Percentiles rank a stretch among this genome's conserved stretches.
phyloP scores from a whole-genome alignment of 2,113 vertebrate genomes.

The Pelecanus crispus region DNA sequence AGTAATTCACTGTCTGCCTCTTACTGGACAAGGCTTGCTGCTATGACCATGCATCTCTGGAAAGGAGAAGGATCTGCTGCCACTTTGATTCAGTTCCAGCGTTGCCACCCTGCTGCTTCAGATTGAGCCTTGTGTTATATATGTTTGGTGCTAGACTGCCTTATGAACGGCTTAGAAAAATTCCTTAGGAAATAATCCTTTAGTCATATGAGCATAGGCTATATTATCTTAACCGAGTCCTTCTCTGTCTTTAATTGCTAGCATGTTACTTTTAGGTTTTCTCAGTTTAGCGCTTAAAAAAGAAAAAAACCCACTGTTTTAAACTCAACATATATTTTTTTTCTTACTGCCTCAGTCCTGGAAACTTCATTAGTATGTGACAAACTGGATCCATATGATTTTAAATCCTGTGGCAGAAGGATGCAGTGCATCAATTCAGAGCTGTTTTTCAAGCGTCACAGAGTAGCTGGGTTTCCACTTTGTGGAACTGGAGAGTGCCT shows the following conservation, averaged over 20 bases:
- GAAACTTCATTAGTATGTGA: conserved; percentile 14
- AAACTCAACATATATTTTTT: neutral
- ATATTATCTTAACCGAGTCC: neutral
- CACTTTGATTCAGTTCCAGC: neutral
- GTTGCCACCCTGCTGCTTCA: neutral
- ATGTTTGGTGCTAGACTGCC: neutral
- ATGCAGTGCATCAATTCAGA: conserved; percentile 7
- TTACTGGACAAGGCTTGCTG: neutral
- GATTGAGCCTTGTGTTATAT: neutral
- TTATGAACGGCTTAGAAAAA: neutral
- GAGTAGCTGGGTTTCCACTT: conserved; percentile 47
- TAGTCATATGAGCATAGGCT: neutral
- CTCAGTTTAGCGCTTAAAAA: neutral
- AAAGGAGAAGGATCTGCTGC: neutral
- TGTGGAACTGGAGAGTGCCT: conserved; percentile 38
- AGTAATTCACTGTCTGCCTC: neutral
- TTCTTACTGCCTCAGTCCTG: neutral
- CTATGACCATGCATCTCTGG: neutral
- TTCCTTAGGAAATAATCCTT: neutral
- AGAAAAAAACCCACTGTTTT: no score
- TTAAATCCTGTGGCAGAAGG: neutral
- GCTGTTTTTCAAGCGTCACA: conserved; percentile 58
- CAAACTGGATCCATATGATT: neutral
- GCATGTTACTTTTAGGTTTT: neutral
- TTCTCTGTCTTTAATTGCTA: neutral